Conservation (phyloP, 2,888 invertebrate species). For the Noctua pronuba region DNA sequence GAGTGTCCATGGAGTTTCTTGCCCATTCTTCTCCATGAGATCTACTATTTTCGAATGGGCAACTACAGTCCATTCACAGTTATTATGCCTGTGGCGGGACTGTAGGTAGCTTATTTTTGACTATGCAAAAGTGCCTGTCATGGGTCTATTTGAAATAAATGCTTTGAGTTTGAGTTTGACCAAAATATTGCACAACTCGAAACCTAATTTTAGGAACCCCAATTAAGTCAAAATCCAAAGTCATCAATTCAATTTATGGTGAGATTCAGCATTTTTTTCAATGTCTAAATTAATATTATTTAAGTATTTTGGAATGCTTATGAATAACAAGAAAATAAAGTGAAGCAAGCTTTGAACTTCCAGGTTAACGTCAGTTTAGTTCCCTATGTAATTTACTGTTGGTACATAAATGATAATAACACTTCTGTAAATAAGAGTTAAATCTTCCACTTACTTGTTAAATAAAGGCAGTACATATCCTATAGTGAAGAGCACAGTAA, state of each 20-base stretch:
- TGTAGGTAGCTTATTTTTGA: too few relatives aligned
- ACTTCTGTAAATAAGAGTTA: not conserved
- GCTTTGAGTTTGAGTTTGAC: too few relatives aligned
- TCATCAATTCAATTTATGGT: not conserved
- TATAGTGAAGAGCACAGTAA: conserved; percentile 95
- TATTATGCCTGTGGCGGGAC: too few relatives aligned
- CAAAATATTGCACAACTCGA: not conserved
- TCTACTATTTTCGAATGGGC: too few relatives aligned
- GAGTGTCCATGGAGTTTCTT: too few relatives aligned
- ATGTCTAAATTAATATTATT: not conserved
- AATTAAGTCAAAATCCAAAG: not conserved
- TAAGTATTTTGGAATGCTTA: not conserved
- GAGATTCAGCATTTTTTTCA: not conserved
- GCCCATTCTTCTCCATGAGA: too few relatives aligned
- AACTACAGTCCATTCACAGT: too few relatives aligned
- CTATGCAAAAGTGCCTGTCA: too few relatives aligned
- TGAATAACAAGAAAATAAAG: not conserved
- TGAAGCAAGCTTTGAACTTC: not conserved
- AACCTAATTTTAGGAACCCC: not conserved
- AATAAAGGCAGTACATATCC: conserved; percentile 97
- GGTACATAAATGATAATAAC: not conserved
- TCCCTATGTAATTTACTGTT: not conserved
- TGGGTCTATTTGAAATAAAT: too few relatives aligned
- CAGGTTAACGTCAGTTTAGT: not conserved
- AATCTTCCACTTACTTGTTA: conserved; percentile 92